Conservation (phyloP, 1,140 invertebrate species). For the Uloborus diversus region DNA sequence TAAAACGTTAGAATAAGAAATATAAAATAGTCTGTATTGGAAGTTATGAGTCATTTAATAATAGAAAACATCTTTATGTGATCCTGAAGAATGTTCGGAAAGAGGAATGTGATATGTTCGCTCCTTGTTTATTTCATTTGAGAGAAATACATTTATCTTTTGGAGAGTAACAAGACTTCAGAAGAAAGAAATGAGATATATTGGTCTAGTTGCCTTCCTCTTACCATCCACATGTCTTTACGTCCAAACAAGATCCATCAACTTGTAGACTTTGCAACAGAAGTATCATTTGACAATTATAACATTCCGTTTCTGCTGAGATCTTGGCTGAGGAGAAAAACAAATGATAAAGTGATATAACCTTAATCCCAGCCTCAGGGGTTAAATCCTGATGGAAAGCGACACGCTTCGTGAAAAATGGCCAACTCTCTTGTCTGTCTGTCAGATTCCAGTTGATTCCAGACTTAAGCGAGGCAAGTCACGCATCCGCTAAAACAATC, state of each 20-base stretch:
- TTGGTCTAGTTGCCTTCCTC: not conserved
- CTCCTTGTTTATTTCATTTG: not conserved
- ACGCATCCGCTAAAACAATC: slow-evolving; percentile 30
- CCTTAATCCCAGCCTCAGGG: not conserved
- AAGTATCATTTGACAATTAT: not conserved
- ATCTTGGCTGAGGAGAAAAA: not conserved
- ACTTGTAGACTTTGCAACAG: no score
- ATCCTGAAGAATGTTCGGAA: no score
- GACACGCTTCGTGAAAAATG: slow-evolving; percentile 7
- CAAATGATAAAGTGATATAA: not conserved
- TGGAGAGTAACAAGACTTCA: not conserved
- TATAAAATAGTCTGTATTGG: no score
- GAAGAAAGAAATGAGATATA: not conserved
- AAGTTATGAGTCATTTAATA: no score
- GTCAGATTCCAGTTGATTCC: not conserved
- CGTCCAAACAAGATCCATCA: not conserved
- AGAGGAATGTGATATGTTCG: no score
- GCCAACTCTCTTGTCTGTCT: no score
- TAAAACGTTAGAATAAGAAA: no score
- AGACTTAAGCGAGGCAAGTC: slow-evolving; percentile 16
- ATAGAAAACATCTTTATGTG: no score
- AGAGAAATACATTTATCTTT: not conserved
- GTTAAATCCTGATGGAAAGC: slow-evolving; percentile 2
- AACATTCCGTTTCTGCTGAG: not conserved
- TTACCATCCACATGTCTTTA: not conserved